Conservation (phyloP, 2,113 vertebrate genomes). For the Opisthocomus hoazin region DNA sequence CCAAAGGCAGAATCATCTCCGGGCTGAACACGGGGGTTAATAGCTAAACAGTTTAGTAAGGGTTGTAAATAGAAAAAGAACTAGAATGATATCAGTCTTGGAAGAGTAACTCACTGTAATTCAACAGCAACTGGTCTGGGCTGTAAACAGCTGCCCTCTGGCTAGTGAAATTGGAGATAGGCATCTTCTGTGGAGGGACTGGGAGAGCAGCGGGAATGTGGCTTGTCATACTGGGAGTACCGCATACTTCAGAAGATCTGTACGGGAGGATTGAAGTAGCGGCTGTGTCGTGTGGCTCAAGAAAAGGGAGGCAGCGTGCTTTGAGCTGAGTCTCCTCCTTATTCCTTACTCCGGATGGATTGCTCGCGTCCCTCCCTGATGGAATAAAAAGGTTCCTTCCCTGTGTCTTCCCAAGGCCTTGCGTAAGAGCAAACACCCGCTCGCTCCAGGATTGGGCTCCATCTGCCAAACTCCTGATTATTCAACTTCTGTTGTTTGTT, state of each 20-base stretch:
- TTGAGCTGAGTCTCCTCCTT: background rate
- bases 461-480: background rate
- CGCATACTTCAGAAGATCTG: background rate
- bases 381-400: background rate
- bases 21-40: background rate
- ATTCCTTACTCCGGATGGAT: background rate
- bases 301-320: background rate
- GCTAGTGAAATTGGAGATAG: background rate
- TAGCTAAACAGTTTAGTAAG: background rate
- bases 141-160: background rate
- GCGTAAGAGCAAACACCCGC: background rate
- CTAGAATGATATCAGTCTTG: no score
- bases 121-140: background rate
- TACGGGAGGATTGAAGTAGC: background rate
- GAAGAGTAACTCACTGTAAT: background rate
- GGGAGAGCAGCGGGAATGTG: background rate
- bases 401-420: background rate
- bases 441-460: background rate
- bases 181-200: background rate
- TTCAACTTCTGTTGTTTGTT: background rate
- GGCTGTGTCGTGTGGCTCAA: background rate
- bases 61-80: background rate
- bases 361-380: background rate
- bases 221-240: background rate
- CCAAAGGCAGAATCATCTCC: background rate